phyloP scores from a whole-genome alignment of 23 tunicate genomes.

The Ascidia mentula region DNA sequence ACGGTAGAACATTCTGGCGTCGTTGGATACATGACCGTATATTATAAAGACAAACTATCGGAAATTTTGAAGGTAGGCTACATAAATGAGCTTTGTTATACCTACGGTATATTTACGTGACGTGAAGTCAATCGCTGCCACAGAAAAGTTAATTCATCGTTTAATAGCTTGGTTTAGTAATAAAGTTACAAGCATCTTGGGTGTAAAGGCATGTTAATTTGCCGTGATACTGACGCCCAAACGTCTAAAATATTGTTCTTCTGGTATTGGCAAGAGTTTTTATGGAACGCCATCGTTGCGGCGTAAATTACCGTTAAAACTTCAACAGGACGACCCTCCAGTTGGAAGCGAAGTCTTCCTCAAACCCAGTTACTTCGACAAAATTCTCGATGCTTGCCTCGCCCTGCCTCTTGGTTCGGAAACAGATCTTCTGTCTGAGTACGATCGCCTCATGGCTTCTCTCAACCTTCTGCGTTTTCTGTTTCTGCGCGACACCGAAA shows the following conservation, averaged over 20 bases:
- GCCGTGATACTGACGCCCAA: too few species aligned
- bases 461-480: slow-evolving; percentile 61
- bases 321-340: neutral
- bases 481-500: slow-evolving; percentile 34
- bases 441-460: slow-evolving; percentile 51
- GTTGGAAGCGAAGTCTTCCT: neutral
- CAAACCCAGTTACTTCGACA: slow-evolving; percentile 9
- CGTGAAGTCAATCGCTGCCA: too few species aligned
- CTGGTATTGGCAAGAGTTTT: neutral
- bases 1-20: slow-evolving; percentile 41
- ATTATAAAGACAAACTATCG: slow-evolving; percentile 59
- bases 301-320: too few species aligned
- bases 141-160: too few species aligned
- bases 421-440: slow-evolving; percentile 65
- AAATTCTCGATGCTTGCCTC: slow-evolving; percentile 24
- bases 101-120: too few species aligned
- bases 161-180: too few species aligned
- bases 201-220: too few species aligned
- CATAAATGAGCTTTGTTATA: too few species aligned
- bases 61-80: slow-evolving; percentile 42
- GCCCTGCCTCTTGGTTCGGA: slow-evolving; percentile 52
- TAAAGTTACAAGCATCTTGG: too few species aligned
- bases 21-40: slow-evolving; percentile 50
- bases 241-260: neutral
- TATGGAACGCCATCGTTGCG: too few species aligned